These are phyloP conservation scores for Anarhynchus alexandrinus DNA, from an alignment of 2,113 vertebrate species.

Conservation along the genomic window DNA sequence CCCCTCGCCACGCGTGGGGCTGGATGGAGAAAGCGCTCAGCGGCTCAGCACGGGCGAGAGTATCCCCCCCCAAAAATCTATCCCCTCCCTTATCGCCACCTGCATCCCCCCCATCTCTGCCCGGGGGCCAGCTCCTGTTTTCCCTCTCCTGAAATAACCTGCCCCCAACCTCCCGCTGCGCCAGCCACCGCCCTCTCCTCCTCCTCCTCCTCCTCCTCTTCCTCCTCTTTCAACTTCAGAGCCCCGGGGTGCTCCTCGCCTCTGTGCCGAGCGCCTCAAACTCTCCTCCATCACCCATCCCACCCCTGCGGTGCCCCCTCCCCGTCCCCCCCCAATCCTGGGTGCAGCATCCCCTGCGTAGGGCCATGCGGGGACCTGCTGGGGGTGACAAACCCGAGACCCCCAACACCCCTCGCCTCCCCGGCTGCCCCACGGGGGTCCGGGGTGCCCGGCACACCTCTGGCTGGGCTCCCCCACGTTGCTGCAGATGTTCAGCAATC, in stretches of 20 bases:
- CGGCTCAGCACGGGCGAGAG: background rate
- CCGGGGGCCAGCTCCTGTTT: background rate
- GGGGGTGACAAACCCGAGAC: background rate
- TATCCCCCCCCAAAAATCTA: background rate
- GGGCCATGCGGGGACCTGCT: fast-evolving
- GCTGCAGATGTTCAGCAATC: background rate
- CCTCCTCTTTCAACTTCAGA: background rate
- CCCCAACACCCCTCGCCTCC: background rate
- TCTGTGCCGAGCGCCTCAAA: fast-evolving
- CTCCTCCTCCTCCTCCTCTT: background rate
- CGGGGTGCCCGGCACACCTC: background rate
- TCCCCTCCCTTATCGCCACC: fast-evolving
- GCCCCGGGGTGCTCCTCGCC: background rate
- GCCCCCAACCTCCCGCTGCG: background rate
- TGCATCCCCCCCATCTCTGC: fast-evolving
- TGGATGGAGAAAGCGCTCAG: background rate
- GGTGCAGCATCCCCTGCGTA: background rate
- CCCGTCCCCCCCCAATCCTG: background rate
- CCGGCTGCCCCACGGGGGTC: fast-evolving
- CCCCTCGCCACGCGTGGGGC: fast-evolving
- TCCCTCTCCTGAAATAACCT: background rate
- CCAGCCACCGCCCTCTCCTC: background rate
- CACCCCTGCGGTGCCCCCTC: background rate
- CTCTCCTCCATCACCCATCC: background rate
- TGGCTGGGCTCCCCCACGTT: background rate